These are phyloP conservation scores for Heliconius aoede DNA, from an alignment of 2,888 invertebrate species.

Conservation along the genomic window DNA sequence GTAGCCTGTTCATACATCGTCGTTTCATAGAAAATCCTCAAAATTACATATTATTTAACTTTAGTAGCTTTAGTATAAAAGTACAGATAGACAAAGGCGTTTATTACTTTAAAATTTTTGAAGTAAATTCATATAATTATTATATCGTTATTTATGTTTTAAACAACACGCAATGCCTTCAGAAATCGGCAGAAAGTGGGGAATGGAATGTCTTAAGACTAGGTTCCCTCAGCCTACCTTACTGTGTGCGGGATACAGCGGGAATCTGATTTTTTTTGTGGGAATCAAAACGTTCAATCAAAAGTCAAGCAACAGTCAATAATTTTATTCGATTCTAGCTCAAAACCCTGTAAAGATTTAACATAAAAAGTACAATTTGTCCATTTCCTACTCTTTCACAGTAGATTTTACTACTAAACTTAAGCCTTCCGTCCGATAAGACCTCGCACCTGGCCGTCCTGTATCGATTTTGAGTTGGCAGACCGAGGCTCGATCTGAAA, in stretches of 20 bases:
- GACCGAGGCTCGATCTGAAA: slow-evolving; percentile 12
- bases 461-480: slow-evolving; percentile 39
- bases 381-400: slow-evolving; percentile 4
- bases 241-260: too few relatives aligned
- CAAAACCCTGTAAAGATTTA: not conserved
- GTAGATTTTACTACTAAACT: too few relatives aligned
- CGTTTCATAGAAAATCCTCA: not conserved
- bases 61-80: not conserved
- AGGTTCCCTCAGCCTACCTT: too few relatives aligned
- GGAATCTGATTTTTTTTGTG: too few relatives aligned
- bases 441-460: slow-evolving; percentile 43
- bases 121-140: not conserved
- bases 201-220: too few relatives aligned
- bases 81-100: not conserved
- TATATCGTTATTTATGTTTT: too few relatives aligned
- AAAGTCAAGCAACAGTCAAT: too few relatives aligned
- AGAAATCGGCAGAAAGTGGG: too few relatives aligned
- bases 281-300: not conserved
- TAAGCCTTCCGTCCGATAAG: slow-evolving; percentile 21
- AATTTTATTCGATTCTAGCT: not conserved
- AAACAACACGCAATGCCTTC: too few relatives aligned
- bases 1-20: slow-evolving; percentile 1
- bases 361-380: not conserved
- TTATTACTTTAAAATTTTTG: not conserved
- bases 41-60: not conserved